Conservation (phyloP, 1,140 invertebrate genomes). For the Oscheius sp. region DNA sequence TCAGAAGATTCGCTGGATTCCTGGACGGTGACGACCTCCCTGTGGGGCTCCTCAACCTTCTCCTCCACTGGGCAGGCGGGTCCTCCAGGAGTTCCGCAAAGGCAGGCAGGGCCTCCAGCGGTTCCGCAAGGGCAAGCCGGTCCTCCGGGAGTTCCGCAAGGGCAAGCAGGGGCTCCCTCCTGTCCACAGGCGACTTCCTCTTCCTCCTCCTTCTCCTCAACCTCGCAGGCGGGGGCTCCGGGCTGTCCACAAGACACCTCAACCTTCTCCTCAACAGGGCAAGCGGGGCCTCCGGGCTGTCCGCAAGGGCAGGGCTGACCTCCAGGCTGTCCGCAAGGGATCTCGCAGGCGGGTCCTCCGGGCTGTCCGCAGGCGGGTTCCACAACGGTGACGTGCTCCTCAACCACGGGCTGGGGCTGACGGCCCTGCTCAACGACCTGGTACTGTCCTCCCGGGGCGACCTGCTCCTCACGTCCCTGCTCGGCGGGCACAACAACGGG, state of each 20-base stretch:
- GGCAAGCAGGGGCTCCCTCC: background rate
- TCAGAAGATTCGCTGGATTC: background rate
- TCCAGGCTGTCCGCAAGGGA: background rate
- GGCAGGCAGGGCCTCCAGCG: background rate
- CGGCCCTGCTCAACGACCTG: background rate
- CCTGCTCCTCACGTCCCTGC: background rate
- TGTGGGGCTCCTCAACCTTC: background rate
- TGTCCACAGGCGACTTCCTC: background rate
- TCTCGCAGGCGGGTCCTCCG: constrained; percentile 7
- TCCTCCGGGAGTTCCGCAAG: background rate
- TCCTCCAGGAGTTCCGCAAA: background rate
- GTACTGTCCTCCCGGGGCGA: background rate
- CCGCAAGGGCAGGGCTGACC: background rate
- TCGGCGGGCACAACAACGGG: background rate
- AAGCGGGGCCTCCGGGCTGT: background rate
- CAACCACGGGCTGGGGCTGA: background rate
- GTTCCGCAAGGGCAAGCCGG: too few species aligned
- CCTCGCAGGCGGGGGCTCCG: background rate
- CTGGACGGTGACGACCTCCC: background rate
- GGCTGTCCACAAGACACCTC: background rate
- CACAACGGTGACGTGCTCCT: background rate
- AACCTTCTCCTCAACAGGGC: background rate
- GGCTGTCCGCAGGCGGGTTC: constrained; percentile 1
- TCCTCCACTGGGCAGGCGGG: background rate
- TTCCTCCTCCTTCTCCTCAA: background rate